Conservation (phyloP, 2,797 vertebrate genomes). For the Rhabdomys pumilio region DNA sequence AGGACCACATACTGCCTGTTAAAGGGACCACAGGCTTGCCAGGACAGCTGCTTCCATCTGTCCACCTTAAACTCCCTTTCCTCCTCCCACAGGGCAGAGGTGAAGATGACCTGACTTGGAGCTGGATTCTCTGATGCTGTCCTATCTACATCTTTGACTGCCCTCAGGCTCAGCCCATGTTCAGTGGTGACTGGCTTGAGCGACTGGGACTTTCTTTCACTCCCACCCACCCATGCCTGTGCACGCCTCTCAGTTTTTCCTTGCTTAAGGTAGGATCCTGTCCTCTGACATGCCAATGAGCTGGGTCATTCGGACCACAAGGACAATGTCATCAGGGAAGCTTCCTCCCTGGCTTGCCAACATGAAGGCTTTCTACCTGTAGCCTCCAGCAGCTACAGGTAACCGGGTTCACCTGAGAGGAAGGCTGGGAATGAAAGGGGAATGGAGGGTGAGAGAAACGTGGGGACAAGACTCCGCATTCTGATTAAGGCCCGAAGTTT, state of each 20-base stretch:
- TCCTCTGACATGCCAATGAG: neutral
- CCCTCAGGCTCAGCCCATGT: neutral
- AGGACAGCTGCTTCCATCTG: neutral
- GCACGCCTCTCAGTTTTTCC: neutral
- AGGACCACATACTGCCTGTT: neutral
- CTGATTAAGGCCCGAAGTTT: too few relatives aligned
- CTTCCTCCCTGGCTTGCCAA: neutral
- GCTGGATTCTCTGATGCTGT: neutral
- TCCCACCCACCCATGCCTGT: neutral
- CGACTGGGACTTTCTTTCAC: neutral
- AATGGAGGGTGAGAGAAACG: too few relatives aligned
- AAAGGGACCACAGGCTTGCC: neutral
- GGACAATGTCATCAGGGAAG: neutral
- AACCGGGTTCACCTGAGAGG: too few relatives aligned
- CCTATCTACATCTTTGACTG: neutral
- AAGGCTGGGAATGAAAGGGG: too few relatives aligned
- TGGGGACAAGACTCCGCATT: too few relatives aligned
- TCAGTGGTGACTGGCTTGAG: neutral
- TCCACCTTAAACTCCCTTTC: neutral
- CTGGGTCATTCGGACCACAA: too few relatives aligned
- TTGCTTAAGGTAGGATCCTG: neutral
- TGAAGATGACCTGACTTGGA: neutral
- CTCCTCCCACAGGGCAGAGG: neutral
- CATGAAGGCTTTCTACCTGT: neutral
- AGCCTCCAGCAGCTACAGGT: too few relatives aligned